phyloP scores from a whole-genome alignment of 2,888 invertebrate genomes.

The Amblyteles armatorius region DNA sequence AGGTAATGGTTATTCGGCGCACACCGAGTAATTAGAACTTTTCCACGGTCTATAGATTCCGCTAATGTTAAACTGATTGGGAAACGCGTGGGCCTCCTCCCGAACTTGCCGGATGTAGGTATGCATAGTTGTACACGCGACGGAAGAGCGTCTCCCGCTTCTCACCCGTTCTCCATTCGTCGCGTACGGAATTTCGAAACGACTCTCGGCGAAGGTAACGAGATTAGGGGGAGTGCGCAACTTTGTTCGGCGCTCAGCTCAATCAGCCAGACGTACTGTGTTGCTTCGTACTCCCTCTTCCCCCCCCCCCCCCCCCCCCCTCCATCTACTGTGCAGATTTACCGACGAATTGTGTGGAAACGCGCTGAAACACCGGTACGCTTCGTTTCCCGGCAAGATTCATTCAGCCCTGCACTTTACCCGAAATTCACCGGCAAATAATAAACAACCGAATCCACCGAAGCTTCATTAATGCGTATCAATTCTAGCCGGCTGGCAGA shows the following conservation, averaged over 20 bases:
- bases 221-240: conserved; percentile 80
- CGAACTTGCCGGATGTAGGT: not conserved
- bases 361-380: not conserved
- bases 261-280: conserved; percentile 76
- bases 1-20: conserved; percentile 80
- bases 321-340: not conserved
- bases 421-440: too few relatives aligned
- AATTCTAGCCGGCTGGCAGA: not conserved
- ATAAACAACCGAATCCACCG: too few relatives aligned
- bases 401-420: not conserved
- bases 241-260: conserved; percentile 79
- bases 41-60: conserved; percentile 69
- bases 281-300: not conserved
- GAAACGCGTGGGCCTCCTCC: conserved; percentile 69
- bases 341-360: not conserved
- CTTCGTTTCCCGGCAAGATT: not conserved
- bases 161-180: conserved; percentile 40
- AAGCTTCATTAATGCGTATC: too few relatives aligned
- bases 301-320: not conserved
- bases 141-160: conserved; percentile 18
- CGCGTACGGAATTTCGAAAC: conserved; percentile 78
- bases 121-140: not conserved
- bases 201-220: conserved; percentile 76
- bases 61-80: conserved; percentile 82
- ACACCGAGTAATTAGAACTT: conserved; percentile 82